phyloP scores from a whole-genome alignment of 2,797 vertebrate genomes.

The Chelon auratus region DNA sequence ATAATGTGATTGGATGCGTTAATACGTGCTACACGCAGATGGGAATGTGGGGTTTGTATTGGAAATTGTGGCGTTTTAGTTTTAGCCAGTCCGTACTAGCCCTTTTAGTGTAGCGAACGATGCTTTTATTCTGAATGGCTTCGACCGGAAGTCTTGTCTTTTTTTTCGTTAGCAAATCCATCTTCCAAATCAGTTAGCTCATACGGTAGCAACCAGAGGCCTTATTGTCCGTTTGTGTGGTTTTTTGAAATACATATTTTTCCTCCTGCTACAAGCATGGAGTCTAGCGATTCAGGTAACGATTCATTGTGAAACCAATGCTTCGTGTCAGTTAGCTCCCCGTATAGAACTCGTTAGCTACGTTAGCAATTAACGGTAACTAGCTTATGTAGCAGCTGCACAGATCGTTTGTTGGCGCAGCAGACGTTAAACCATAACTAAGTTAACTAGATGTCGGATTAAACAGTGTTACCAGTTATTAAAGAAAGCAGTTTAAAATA shows the following conservation, averaged over 20 bases:
- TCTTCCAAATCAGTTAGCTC: background rate
- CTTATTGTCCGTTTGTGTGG: background rate
- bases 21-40: too few relatives aligned
- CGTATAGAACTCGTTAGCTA: too few relatives aligned
- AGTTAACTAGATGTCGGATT: background rate
- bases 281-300: slow-evolving; percentile 73
- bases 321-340: too few relatives aligned
- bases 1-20: too few relatives aligned
- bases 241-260: slow-evolving; percentile 22
- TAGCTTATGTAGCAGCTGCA: slow-evolving; percentile 23
- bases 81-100: too few relatives aligned
- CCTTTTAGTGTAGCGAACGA: too few relatives aligned
- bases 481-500: background rate
- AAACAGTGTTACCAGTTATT: background rate
- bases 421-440: background rate
- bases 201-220: slow-evolving; percentile 8
- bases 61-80: too few relatives aligned
- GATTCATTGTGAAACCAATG: accelerated
- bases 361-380: slow-evolving; percentile 4
- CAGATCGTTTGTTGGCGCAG: slow-evolving; percentile 11
- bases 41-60: too few relatives aligned
- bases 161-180: background rate
- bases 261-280: slow-evolving; percentile 60
- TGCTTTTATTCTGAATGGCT: slow-evolving; percentile 57
- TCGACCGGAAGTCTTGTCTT: slow-evolving; percentile 11